A percentile compares a stretch with the other conserved stretches of the same genome.
These are phyloP conservation scores for Aleiodes leptofemur DNA, from an alignment of 2,888 invertebrate genomes.

Conservation along the genomic window DNA sequence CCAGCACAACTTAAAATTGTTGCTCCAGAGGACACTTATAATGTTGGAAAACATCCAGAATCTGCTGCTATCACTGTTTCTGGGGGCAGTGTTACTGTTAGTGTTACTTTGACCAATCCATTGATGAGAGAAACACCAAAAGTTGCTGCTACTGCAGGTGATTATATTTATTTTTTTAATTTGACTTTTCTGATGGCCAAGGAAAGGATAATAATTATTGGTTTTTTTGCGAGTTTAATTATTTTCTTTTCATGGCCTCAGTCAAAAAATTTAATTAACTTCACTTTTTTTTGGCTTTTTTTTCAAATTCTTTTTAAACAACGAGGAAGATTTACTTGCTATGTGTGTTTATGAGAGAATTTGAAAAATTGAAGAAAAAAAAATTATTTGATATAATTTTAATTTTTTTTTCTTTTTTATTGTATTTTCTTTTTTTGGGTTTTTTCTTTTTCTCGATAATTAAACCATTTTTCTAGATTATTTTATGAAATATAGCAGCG, in stretches of 20 bases:
- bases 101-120: conserved; percentile 94
- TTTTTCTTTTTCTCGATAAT: not conserved
- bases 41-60: conserved; percentile 88
- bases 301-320: conserved; percentile 53
- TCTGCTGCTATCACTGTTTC: conserved; percentile 90
- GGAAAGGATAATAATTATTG: conserved; percentile 70
- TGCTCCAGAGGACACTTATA: conserved; percentile 86
- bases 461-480: too few species aligned
- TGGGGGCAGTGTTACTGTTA: conserved; percentile 87
- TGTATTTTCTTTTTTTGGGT: not conserved
- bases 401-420: too few species aligned
- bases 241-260: too few species aligned
- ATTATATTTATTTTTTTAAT: conserved; percentile 52
- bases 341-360: too few species aligned
- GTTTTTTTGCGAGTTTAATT: too few species aligned
- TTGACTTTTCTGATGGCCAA: conserved; percentile 64
- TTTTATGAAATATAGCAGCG: too few species aligned
- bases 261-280: conserved; percentile 37
- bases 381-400: too few species aligned
- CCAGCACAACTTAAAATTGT: conserved; percentile 87
- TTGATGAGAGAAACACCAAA: conserved; percentile 87
- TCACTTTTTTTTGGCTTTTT: conserved; percentile 52
- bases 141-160: conserved; percentile 67
- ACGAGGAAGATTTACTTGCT: too few species aligned
- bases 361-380: too few species aligned